Base-by-base conservation (phyloP, 2,113 vertebrate species). In the Ptilorrhoa leucosticta region DNA sequence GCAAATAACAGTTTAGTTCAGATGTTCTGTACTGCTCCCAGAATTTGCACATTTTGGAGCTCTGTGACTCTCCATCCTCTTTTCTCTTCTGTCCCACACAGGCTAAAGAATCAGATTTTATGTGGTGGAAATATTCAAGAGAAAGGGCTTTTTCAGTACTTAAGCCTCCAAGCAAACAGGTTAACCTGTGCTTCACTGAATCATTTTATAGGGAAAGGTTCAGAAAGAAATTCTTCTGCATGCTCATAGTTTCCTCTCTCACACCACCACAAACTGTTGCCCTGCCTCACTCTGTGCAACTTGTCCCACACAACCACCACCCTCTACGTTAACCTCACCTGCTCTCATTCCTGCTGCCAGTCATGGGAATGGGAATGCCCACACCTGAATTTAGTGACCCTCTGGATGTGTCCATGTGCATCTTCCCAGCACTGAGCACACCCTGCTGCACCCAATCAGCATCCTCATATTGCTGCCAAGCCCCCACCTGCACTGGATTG, bases 301-400 rank as follows among this genome's bases (percentile, higher is more conserved):
- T 54, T 72, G 30, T 14, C 23, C 21, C 37, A 18, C 1, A 1
- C 31, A 80, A 15, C 16, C 54, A 39, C 28, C 24, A 18, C 10
- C 10, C 24, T 70, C 31, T n/a, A 11, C 1, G 0, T 37, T 60
- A 35, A 30, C 22, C 1, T 65, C 30, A 30, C 54, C 37, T 57
- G 7, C 37, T 75, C 18, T 66, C 27, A 15, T 24, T 78, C 51
- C 44, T 75, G 23, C 8, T 71, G 11, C 15, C 7, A 5, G 56
- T 64, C 35, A 39, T 2, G 0, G 37, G 22, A 85, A 39, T 18
- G 40, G 24, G 33, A 84, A 39, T 18, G 35, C 21, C n/a, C 22
- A 64, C 35, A 23, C 27, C 12, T n/a, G 48, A 30, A 39, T 70
- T 35, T 71, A 31, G 45, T 20, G n/a, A 60, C 15, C 30, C 9